These are phyloP conservation scores for Nyctibius grandis DNA, from an alignment of 2,797 vertebrate species.

Conservation along the genomic window DNA sequence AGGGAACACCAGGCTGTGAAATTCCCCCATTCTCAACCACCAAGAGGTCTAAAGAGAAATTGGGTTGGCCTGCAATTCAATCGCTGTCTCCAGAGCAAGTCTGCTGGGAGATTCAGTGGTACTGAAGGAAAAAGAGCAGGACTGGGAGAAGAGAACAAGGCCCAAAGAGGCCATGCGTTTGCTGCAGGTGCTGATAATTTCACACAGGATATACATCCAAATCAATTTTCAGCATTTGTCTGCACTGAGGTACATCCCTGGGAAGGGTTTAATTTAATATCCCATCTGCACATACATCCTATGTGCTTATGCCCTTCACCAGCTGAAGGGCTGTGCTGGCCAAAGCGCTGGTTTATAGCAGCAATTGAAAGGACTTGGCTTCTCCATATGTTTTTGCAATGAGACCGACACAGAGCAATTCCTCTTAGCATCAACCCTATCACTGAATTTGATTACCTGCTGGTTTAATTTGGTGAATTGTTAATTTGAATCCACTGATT, in stretches of 20 bases:
- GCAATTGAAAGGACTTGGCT: background rate
- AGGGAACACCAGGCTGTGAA: background rate
- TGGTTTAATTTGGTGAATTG: background rate
- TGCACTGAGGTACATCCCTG: background rate
- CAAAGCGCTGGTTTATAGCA: background rate
- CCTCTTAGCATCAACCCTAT: background rate
- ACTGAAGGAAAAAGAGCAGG: background rate
- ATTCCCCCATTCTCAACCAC: background rate
- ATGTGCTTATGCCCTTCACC: background rate
- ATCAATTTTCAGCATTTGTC: background rate
- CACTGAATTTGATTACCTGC: background rate
- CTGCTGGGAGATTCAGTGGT: background rate
- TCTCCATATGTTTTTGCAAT: background rate
- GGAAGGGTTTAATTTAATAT: background rate
- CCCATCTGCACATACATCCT: background rate
- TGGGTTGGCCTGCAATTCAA: background rate
- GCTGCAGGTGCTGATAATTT: background rate
- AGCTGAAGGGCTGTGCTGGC: background rate
- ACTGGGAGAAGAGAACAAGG: background rate
- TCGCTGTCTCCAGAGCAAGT: background rate
- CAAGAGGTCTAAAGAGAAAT: background rate
- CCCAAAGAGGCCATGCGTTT: background rate
- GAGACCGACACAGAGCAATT: background rate
- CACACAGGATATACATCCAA: accelerated
- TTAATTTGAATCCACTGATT: constrained; percentile 4